Percentiles rank a stretch among this genome's conserved stretches.
phyloP scores from a whole-genome alignment of 2,113 vertebrate genomes.

The Ceyx cyanopectus region DNA sequence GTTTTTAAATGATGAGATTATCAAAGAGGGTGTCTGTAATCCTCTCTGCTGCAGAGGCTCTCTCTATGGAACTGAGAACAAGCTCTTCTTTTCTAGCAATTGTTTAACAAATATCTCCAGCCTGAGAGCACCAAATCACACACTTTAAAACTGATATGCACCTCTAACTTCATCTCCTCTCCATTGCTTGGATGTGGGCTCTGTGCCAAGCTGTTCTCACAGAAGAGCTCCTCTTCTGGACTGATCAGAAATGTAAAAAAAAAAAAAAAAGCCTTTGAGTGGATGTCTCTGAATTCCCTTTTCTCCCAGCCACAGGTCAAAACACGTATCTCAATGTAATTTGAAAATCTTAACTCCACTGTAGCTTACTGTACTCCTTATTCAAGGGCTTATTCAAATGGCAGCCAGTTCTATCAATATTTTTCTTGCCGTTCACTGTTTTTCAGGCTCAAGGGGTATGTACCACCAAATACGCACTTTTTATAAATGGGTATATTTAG shows the following conservation, averaged over 20 bases:
- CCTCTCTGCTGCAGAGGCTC: background rate
- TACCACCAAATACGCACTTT: slow-evolving; percentile 39
- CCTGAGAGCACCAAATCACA: background rate
- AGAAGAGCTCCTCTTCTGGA: background rate
- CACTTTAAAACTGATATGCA: background rate
- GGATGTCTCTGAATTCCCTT: background rate
- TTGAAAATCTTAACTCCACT: background rate
- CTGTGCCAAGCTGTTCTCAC: background rate
- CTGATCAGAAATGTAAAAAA: background rate
- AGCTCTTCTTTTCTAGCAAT: background rate
- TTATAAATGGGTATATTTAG: slow-evolving; percentile 59
- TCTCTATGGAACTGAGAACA: background rate
- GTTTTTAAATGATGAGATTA: background rate
- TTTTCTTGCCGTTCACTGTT: background rate
- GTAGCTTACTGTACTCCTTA: background rate
- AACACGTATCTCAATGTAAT: background rate
- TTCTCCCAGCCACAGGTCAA: background rate
- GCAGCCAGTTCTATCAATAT: background rate
- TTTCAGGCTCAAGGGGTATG: background rate
- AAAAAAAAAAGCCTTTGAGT: background rate
- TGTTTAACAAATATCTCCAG: background rate
- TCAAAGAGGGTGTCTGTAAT: background rate
- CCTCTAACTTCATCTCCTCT: background rate
- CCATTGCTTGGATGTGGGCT: background rate
- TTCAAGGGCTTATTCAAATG: background rate